Base-by-base conservation (phyloP, 2,888 invertebrate genomes). In the Neoaliturus tenellus region DNA sequence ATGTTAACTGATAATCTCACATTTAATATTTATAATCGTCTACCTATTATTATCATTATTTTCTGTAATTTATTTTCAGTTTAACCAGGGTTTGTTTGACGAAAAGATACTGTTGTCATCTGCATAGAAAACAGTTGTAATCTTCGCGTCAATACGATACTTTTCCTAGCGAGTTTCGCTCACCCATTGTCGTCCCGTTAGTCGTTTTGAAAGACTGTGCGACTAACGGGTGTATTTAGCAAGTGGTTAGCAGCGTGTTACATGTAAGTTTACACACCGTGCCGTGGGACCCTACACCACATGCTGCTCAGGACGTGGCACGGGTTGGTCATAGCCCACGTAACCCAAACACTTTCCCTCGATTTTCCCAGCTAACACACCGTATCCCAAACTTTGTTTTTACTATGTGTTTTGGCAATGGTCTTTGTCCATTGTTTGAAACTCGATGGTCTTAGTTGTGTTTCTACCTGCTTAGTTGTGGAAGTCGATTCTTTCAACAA, bases 381-480 rank as follows among this genome's bases (percentile, higher is more conserved):
- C 62, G 62, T 62, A 17, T 62, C 62, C 62, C 62, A 28, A 44
- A 62, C 62, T 62, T 62, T 62, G 28, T 62, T 62, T 62, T 62
- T 28, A 10, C 23, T 62, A 3, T 28, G 51, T 51, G 14, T 62
- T 62, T 62, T 62, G 31, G 10, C 62, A 58, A 58, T 14, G 62
- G 3, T 31, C 31, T 62, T 62, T 62, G 62, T 62, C 62, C 62
- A 62, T 62, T 62, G 62, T 62, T 31, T 31, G 62, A 1, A 14
- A 4, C 44, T 44, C 4, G 55, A n/a, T n/a, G n/a, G n/a, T n/a
- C n/a, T n/a, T n/a, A n/a, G n/a, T n/a, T n/a, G n/a, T n/a, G n/a
- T n/a, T n/a, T n/a, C n/a, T n/a, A n/a, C n/a, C n/a, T n/a, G n/a
- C n/a, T n/a, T n/a, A n/a, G n/a, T n/a, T n/a, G n/a, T n/a, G n/a